A percentile compares a stretch with the other conserved stretches of the same genome.
Conservation (phyloP, 1,140 invertebrate species). For the Lepidotrigona ventralis region DNA sequence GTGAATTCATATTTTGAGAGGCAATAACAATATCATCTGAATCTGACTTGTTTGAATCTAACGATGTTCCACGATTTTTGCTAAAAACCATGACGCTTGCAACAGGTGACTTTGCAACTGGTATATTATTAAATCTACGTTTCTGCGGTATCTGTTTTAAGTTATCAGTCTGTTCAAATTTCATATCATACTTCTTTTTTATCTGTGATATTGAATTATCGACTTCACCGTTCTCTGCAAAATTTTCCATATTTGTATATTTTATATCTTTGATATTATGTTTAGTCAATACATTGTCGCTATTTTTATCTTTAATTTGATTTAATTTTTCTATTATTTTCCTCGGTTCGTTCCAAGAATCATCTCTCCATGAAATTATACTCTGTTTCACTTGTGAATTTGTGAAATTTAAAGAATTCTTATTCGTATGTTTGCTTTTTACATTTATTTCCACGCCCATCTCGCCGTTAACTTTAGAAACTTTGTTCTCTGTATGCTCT, state of each 20-base stretch:
- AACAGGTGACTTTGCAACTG: slow-evolving; percentile 57
- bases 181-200: slow-evolving; percentile 17
- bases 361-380: slow-evolving; percentile 66
- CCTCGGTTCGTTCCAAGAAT: slow-evolving; percentile 69
- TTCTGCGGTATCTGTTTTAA: slow-evolving; percentile 35
- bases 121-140: slow-evolving; percentile 38
- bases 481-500: background rate
- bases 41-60: slow-evolving; percentile 69
- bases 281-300: slow-evolving; percentile 21
- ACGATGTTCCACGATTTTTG: slow-evolving; percentile 44
- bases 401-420: background rate
- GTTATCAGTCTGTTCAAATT: background rate
- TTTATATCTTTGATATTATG: slow-evolving; percentile 30
- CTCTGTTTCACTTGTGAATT: slow-evolving; percentile 8
- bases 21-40: slow-evolving; percentile 65
- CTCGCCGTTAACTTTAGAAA: background rate
- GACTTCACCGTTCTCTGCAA: background rate
- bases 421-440: background rate
- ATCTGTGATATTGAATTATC: background rate
- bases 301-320: slow-evolving; percentile 24
- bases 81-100: slow-evolving; percentile 54
- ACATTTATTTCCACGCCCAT: background rate
- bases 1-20: slow-evolving; percentile 55
- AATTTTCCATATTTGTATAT: slow-evolving; percentile 27
- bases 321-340: slow-evolving; percentile 44